Conservation (phyloP, 2,113 vertebrate species). For the Crocuta crocuta region DNA sequence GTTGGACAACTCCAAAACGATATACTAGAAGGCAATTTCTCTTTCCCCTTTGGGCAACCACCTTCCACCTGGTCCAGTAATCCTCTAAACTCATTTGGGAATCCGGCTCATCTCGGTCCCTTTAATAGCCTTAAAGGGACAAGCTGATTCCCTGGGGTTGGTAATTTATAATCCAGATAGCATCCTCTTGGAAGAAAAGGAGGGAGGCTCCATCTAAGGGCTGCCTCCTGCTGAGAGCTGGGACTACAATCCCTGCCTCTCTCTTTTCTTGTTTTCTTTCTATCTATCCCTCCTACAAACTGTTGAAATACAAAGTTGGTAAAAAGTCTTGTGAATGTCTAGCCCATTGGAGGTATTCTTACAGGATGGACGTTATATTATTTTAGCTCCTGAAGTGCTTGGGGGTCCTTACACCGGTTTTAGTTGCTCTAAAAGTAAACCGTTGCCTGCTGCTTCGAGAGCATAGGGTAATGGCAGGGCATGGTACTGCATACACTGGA, state of each 20-base stretch:
- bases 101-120: constrained; percentile 60
- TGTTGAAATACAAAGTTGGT: background rate
- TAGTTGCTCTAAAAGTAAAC: background rate
- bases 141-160: constrained; percentile 34
- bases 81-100: constrained; percentile 74
- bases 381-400: constrained; percentile 13
- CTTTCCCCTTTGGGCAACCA: constrained; percentile 54
- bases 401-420: background rate
- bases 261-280: background rate
- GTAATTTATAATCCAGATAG: constrained; percentile 63
- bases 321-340: background rate
- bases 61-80: constrained; percentile 75
- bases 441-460: background rate
- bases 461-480: background rate
- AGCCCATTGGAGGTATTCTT: background rate
- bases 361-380: constrained; percentile 2
- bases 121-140: constrained; percentile 77
- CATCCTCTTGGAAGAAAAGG: constrained; percentile 24
- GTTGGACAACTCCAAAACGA: constrained; percentile 71
- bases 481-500: background rate
- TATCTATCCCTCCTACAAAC: background rate
- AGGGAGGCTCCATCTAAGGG: background rate
- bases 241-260: background rate
- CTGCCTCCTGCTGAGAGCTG: constrained; percentile 32
- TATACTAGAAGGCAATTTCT: constrained; percentile 67